Evolutionary conservation across 2,888 invertebrate species (phyloP).

Genomic region (Bombylius major): DNA sequence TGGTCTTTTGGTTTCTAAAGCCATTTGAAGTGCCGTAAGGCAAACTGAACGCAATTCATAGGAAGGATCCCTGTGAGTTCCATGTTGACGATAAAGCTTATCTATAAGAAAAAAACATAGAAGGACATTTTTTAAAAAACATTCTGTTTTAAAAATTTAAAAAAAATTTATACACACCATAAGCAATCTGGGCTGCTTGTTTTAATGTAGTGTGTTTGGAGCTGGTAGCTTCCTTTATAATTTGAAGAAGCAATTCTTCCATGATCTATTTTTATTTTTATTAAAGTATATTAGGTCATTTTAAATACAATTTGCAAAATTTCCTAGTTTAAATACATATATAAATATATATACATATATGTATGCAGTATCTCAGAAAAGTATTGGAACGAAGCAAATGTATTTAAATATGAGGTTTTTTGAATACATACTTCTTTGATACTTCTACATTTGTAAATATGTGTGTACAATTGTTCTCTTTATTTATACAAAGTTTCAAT

Average conservation of each 20-base stretch:
- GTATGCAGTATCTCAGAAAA: too few relatives aligned
- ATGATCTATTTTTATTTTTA: constrained; percentile 35
- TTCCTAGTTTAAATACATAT: too few relatives aligned
- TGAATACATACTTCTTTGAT: too few relatives aligned
- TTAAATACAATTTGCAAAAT: neutral
- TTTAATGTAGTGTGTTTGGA: constrained; percentile 59
- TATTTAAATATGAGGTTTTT: too few relatives aligned
- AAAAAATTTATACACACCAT: constrained; percentile 45
- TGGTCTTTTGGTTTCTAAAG: constrained; percentile 75
- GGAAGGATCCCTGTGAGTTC: constrained; percentile 62
- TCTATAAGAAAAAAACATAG: constrained; percentile 39
- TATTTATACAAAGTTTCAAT: too few relatives aligned
- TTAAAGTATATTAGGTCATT: neutral
- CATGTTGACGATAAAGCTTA: constrained; percentile 68
- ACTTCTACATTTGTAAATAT: too few relatives aligned
- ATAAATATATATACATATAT: too few relatives aligned
- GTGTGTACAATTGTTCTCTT: too few relatives aligned
- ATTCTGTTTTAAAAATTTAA: neutral
- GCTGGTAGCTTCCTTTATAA: constrained; percentile 72
- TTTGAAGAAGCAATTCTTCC: constrained; percentile 77
- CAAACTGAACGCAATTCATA: constrained; percentile 75
- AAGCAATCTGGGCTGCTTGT: constrained; percentile 75
- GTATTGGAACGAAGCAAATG: too few relatives aligned
- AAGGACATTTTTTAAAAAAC: neutral
- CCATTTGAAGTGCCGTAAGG: constrained; percentile 70